Base-by-base conservation (phyloP, 2,797 vertebrate genomes). In the Momotus momota region DNA sequence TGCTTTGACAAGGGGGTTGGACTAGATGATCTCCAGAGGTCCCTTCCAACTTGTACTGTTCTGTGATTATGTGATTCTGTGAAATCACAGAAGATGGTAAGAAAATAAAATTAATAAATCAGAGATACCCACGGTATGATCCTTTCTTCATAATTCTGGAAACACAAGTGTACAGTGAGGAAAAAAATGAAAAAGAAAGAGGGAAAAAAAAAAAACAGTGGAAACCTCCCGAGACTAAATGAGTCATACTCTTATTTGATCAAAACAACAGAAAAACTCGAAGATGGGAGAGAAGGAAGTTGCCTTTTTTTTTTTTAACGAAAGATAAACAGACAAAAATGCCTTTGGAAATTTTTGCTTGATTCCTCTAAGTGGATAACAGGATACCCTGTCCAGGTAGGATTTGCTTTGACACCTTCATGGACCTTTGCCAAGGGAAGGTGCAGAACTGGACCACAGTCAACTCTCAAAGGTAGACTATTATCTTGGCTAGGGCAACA, bases 351-450 rank as follows among this genome's bases (percentile, higher is more conserved):
- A 18, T 6, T 41, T 41, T 55, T 64, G 3, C 23, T 29, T 31
- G 27, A 20, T 75, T 61, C 81, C 15, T 73, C n/a, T 75, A 48
- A n/a, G 12, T 66, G 75, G 49, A 9, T 80, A 80, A 55, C 21
- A 87, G 46, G 23, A 33, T 17, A 40, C 5, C n/a, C 40, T 46
- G n/a, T 23, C 27, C 31, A 48, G 66, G 22, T 33, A n/a, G 62
- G 49, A 73, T 87, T 94, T 95, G 43, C 75, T 85, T 23, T 23
- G 64, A 43, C 93, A 85, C 29, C 51, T 90, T 45, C 81, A 70
- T 86, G 93, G 87, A 89, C 10, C 14, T 54, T 23, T 85, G 84
- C 94, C 93, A 88, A 26, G 55, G 29, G 54, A 62, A 75, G n/a
- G 18, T 25, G 51, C 26, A 77, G 48, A 69, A n/a, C 2, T 21